Evolutionary conservation across 2,113 vertebrate species (phyloP).

Genomic region (Trinectes maculatus): DNA sequence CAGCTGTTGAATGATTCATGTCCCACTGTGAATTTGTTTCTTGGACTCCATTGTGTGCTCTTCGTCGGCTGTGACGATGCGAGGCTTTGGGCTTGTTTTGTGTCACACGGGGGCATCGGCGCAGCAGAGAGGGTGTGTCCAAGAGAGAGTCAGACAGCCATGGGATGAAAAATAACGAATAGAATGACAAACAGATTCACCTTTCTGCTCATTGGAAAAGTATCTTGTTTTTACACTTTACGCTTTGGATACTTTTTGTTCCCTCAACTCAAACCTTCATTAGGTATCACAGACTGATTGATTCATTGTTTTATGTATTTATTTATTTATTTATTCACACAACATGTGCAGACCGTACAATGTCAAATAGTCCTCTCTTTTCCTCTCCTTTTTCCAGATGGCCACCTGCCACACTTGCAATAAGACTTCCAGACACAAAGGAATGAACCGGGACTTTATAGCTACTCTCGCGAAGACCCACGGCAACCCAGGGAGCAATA

Average conservation of each 20-base stretch:
- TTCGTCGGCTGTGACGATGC: conserved; percentile 36
- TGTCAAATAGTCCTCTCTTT: conserved; percentile 48
- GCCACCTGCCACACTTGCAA: conserved; percentile 90
- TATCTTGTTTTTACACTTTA: too few relatives aligned
- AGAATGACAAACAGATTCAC: conserved; percentile 9
- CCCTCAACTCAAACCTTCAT: conserved; percentile 28
- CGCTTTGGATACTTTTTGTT: too few relatives aligned
- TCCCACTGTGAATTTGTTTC: conserved; percentile 2
- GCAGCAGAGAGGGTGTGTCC: background rate
- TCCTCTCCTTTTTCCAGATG: conserved; percentile 76
- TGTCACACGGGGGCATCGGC: conserved; percentile 20
- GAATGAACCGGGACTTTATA: conserved; percentile 84
- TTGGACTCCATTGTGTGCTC: conserved; percentile 19
- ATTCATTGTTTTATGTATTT: too few relatives aligned
- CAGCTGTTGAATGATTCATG: conserved; percentile 37
- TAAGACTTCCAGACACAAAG: conserved; percentile 83
- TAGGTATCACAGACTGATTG: conserved; percentile 12
- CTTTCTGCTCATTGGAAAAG: too few relatives aligned
- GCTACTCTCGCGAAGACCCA: conserved; percentile 57
- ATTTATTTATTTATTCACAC: too few relatives aligned
- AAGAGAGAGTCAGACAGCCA: conserved; percentile 10
- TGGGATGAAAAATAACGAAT: background rate
- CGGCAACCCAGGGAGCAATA: conserved; percentile 64
- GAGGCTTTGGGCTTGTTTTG: background rate
- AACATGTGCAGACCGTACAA: conserved; percentile 13